Base-by-base conservation (phyloP, 2,888 invertebrate genomes). In the Nymphalis c-album region DNA sequence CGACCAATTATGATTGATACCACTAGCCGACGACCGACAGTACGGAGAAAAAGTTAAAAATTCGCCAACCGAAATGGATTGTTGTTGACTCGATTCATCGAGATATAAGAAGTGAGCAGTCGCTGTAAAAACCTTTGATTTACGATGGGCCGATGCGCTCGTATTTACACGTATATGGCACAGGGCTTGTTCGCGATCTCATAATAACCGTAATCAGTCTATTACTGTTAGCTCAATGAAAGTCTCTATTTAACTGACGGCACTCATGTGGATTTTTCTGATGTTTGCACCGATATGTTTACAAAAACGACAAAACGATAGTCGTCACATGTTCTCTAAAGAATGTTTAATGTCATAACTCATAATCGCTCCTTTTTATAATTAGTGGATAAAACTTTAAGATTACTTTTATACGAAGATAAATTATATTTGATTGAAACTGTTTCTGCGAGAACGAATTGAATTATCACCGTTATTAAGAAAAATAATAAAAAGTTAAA, bases 1-100 rank as follows among this genome's bases (percentile, higher is more conserved):
- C 79, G 75, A 77, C 83, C 88, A 88, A 88, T 88, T 88, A 88
- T 90, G 88, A 88, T 88, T 88, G 88, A 90, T 88, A 85, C 84
- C 81, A 80, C 80, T 82, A 79, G 80, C 79, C 80, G 78, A 80
- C 80, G 80, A 76, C 76, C 80, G 75, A 78, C 76, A 76, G 78
- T 76, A 46, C 58, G 20, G 47, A 53, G 68, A 76, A 83, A 83
- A 85, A 85, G 78, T 79, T 80, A 79, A 79, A 85, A 81, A 84
- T 80, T 76, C 76, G 72, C 77, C 75, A 74, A 76, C 78, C 76
- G 68, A 77, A 77, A 78, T 75, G 78, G 82, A 79, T 82, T 75
- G 81, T 74, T 73, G 73, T 71, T 70, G 73, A 71, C 68, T 71
- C 71, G 74, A 75, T 74, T 68, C 68, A 64, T 68, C 58, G 68